phyloP scores from a whole-genome alignment of 2,797 vertebrate genomes.

The Gambusia yucatana region DNA sequence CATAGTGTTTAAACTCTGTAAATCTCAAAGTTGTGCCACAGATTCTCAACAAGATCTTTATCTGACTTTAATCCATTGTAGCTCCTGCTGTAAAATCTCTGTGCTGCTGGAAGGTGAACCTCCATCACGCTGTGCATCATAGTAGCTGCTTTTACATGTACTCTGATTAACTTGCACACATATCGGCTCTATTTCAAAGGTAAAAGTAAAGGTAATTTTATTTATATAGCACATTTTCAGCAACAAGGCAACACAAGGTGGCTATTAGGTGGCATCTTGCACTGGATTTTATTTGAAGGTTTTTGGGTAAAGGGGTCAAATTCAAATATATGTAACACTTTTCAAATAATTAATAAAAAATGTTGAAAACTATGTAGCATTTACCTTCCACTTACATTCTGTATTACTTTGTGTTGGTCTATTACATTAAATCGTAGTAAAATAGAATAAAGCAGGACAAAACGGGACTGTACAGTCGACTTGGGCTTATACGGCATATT shows the following conservation, averaged over 20 bases:
- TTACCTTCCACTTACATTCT: neutral
- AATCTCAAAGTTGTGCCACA: neutral
- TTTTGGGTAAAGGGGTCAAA: neutral
- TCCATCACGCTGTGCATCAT: neutral
- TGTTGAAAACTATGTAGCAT: neutral
- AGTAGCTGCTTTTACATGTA: neutral
- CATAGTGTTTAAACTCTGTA: neutral
- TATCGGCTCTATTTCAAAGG: neutral
- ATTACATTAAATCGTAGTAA: neutral
- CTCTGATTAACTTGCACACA: neutral
- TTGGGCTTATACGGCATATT: neutral
- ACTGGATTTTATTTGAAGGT: neutral
- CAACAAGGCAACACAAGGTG: no score
- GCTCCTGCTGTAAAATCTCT: neutral
- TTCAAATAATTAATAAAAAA: neutral
- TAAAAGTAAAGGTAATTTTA: no score
- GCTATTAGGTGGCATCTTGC: neutral
- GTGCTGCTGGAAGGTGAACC: neutral
- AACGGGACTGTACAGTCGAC: no score
- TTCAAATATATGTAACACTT: neutral
- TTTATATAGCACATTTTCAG: no score
- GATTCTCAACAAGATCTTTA: neutral
- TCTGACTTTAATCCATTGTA: neutral
- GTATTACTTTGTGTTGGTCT: neutral
- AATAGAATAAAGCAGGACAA: neutral